Conservation (phyloP, 1,140 invertebrate genomes). For the Palaemon carinicauda region DNA sequence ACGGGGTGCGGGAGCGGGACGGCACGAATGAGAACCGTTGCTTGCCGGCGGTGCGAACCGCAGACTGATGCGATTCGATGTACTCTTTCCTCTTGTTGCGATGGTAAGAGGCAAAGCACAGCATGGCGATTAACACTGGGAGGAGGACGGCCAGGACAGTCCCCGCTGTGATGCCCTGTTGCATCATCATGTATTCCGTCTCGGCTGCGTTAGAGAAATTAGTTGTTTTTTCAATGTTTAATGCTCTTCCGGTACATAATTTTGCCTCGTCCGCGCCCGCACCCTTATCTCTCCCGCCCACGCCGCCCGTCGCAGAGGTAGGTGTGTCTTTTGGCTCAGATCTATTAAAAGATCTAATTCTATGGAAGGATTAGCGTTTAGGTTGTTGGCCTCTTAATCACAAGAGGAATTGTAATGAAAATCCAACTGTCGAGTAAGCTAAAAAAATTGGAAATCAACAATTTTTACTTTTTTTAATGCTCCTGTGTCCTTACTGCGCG, state of each 20-base stretch:
- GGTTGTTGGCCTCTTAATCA: too few relatives aligned
- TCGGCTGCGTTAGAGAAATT: slow-evolving; percentile 73
- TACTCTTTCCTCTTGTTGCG: slow-evolving; percentile 51
- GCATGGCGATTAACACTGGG: slow-evolving; percentile 76
- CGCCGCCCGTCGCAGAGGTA: not conserved
- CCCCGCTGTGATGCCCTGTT: slow-evolving; percentile 78
- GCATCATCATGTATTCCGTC: slow-evolving; percentile 70
- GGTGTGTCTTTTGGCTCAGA: too few relatives aligned
- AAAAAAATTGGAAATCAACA: too few relatives aligned
- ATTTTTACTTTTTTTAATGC: too few relatives aligned
- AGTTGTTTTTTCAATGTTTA: too few relatives aligned
- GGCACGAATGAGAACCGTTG: not conserved
- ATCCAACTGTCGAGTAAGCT: too few relatives aligned
- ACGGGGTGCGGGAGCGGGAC: not conserved
- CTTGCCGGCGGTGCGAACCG: not conserved
- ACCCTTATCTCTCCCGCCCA: not conserved
- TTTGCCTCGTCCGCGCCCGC: slow-evolving; percentile 8
- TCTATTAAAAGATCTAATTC: too few relatives aligned
- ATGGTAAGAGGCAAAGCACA: slow-evolving; percentile 72
- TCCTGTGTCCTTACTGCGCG: too few relatives aligned
- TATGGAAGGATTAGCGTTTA: too few relatives aligned
- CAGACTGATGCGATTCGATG: not conserved
- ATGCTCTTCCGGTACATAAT: not conserved
- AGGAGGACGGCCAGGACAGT: slow-evolving; percentile 79
- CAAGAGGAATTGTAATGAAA: too few relatives aligned